phyloP scores from a whole-genome alignment of 2,888 invertebrate genomes.

The Melinaea menophilus region DNA sequence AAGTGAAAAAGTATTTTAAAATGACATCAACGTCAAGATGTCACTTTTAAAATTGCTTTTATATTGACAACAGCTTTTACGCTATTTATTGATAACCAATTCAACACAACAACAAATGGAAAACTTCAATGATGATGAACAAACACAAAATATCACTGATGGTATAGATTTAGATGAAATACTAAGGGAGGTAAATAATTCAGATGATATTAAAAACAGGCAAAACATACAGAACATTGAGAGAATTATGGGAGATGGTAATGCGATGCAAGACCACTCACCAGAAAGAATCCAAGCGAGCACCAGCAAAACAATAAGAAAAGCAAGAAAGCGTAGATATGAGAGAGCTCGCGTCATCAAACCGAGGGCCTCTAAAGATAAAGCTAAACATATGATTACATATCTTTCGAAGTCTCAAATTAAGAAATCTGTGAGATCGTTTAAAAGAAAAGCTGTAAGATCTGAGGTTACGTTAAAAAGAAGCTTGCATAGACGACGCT shows the following conservation, averaged over 20 bases:
- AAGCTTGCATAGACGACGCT: neutral
- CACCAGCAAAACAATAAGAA: conserved; percentile 17
- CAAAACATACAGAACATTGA: neutral
- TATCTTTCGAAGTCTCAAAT: conserved; percentile 28
- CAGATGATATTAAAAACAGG: neutral
- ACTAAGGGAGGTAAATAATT: neutral
- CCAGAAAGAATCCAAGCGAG: conserved; percentile 14
- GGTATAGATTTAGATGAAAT: neutral
- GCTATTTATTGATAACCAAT: no score
- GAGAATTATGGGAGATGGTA: conserved; percentile 6
- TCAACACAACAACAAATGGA: conserved; percentile 4
- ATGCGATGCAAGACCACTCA: conserved; percentile 2
- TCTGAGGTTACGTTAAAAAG: conserved; percentile 12
- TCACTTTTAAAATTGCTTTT: no score
- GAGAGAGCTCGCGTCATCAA: conserved; percentile 33
- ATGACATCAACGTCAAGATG: no score
- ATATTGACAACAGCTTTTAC: no score
- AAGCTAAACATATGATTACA: conserved; percentile 37
- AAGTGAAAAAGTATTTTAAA: no score
- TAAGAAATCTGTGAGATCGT: conserved; percentile 5
- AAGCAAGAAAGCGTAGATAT: conserved; percentile 9
- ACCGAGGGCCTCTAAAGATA: conserved; percentile 42
- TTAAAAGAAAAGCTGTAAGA: conserved; percentile 7
- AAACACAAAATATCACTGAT: neutral
- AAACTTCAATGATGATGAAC: neutral